phyloP scores from a whole-genome alignment of 2,888 invertebrate species.

The Cheilosia impressa region DNA sequence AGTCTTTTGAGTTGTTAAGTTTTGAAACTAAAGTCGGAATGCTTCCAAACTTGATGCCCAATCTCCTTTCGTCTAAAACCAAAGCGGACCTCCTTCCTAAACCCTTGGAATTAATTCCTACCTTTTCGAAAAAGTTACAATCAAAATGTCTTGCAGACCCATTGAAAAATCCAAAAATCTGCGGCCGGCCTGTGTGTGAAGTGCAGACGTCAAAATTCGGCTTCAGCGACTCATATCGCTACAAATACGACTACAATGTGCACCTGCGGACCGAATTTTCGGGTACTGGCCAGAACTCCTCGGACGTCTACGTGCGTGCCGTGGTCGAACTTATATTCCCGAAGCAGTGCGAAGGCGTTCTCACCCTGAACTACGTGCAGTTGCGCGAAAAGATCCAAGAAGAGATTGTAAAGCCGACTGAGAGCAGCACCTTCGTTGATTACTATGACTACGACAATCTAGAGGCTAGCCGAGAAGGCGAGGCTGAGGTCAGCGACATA shows the following conservation, averaged over 20 bases:
- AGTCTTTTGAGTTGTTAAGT: too few relatives aligned
- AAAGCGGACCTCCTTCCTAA: too few relatives aligned
- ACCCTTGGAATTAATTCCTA: too few relatives aligned
- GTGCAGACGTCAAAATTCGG: conserved; percentile 79
- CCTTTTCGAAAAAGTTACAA: not conserved
- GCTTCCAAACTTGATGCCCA: too few relatives aligned
- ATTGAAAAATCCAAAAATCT: conserved; percentile 88
- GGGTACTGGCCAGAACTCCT: conserved; percentile 89
- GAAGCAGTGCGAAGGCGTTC: conserved; percentile 89
- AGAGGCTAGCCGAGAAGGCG: conserved; percentile 36
- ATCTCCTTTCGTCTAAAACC: too few relatives aligned
- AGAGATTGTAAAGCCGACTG: conserved; percentile 79
- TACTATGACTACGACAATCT: conserved; percentile 77
- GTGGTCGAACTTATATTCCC: conserved; percentile 86
- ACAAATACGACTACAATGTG: conserved; percentile 89
- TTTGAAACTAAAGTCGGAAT: too few relatives aligned
- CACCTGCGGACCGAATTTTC: conserved; percentile 89
- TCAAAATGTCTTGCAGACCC: conserved; percentile 85
- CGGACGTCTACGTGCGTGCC: conserved; percentile 87
- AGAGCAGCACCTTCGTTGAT: conserved; percentile 84
- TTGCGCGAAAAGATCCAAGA: conserved; percentile 86
- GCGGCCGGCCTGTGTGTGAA: conserved; percentile 88
- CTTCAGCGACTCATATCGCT: conserved; percentile 81
- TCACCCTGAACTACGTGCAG: conserved; percentile 86
- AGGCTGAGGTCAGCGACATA: not conserved